These are phyloP conservation scores for Potamarius usumacintae DNA, from an alignment of 2,113 vertebrate genomes.

Conservation along the genomic window DNA sequence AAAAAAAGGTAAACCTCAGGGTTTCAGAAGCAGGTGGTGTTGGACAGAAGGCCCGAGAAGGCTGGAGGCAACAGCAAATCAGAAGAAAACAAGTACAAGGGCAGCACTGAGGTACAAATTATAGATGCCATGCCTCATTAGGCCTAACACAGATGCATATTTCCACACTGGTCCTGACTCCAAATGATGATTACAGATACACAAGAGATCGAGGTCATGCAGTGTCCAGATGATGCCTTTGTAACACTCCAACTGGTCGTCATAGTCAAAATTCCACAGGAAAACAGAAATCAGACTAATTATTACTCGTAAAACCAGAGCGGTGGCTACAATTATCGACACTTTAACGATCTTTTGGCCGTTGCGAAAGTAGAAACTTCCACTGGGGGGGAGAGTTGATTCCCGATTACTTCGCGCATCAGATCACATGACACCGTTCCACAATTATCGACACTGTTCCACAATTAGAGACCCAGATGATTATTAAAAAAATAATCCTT, in stretches of 20 bases:
- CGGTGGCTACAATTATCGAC: too few species aligned
- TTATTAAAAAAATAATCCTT: too few species aligned
- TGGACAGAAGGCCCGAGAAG: constrained; percentile 37
- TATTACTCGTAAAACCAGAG: not conserved
- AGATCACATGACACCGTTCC: too few species aligned
- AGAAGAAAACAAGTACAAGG: not conserved
- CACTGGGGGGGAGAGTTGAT: too few species aligned
- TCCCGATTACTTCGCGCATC: too few species aligned
- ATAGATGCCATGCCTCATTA: constrained; percentile 12
- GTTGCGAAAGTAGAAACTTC: too few species aligned
- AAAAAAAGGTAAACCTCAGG: constrained; percentile 1
- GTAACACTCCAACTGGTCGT: not conserved
- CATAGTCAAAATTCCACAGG: not conserved
- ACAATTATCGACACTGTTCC: too few species aligned
- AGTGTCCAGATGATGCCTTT: not conserved
- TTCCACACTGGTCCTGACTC: not conserved
- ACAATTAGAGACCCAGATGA: too few species aligned
- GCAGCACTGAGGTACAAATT: constrained; percentile 12
- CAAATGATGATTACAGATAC: not conserved
- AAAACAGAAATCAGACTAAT: not conserved
- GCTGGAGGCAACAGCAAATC: constrained; percentile 23
- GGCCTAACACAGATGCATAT: not conserved
- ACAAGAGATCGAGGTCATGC: not conserved
- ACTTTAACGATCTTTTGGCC: too few species aligned
- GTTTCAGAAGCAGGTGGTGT: constrained; percentile 53